phyloP scores from a whole-genome alignment of 2,888 invertebrate genomes.

The Amphipoea oculea region DNA sequence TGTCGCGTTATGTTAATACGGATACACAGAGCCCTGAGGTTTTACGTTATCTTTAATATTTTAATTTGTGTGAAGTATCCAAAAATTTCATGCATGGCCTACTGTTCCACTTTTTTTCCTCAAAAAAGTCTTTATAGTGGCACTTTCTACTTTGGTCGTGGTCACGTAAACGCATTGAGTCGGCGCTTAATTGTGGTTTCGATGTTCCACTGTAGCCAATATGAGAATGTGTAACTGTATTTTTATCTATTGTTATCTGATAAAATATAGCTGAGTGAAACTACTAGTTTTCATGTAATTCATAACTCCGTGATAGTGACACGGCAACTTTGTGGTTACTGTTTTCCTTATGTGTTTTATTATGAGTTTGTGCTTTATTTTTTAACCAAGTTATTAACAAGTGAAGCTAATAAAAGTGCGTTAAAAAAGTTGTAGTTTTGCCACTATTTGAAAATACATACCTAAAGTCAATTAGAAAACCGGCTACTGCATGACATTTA shows the following conservation, averaged over 20 bases:
- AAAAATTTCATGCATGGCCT: constrained; percentile 69
- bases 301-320: constrained; percentile 35
- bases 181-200: constrained; percentile 42
- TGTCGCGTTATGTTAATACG: constrained; percentile 73
- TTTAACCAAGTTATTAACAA: background rate
- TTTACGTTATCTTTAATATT: constrained; percentile 30
- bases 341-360: constrained; percentile 39
- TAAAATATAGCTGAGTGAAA: constrained; percentile 53
- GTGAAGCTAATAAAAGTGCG: too few relatives aligned
- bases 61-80: constrained; percentile 28
- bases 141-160: constrained; percentile 71
- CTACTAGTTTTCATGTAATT: constrained; percentile 36
- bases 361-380: background rate
- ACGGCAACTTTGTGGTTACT: constrained; percentile 15
- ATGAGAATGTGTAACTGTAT: constrained; percentile 38
- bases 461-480: background rate
- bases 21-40: constrained; percentile 37
- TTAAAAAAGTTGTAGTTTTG: background rate
- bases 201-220: constrained; percentile 31
- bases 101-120: constrained; percentile 70
- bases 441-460: background rate
- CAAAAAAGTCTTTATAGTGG: constrained; percentile 61
- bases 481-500: background rate
- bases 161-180: constrained; percentile 58
- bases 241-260: constrained; percentile 71